A percentile compares a stretch with the other conserved stretches of the same genome.
Conservation (phyloP, 2,888 invertebrate species). For the Zootermopsis nevadensis region DNA sequence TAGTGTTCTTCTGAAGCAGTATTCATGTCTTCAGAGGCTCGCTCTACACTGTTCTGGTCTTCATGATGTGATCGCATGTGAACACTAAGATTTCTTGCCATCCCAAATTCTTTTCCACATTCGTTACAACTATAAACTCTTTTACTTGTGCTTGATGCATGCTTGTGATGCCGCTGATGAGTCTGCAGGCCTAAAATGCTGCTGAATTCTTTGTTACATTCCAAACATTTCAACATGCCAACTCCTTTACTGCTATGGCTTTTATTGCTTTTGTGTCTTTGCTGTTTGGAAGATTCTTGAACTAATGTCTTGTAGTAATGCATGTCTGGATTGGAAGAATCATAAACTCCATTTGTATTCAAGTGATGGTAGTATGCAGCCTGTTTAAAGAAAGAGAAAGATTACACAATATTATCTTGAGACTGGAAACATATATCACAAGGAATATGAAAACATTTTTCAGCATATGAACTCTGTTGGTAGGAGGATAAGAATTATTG, state of each 20-base stretch:
- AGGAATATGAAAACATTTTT: no score
- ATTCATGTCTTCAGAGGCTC: constrained; percentile 41
- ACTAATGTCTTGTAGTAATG: constrained; percentile 47
- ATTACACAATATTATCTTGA: neutral
- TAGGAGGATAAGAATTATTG: no score
- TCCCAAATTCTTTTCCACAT: constrained; percentile 58
- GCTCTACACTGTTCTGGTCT: constrained; percentile 37
- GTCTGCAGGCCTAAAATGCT: constrained; percentile 60
- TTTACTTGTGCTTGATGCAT: constrained; percentile 41
- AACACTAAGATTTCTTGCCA: constrained; percentile 58
- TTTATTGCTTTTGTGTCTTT: constrained; percentile 37
- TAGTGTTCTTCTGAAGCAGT: constrained; percentile 35
- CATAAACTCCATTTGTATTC: constrained; percentile 47
- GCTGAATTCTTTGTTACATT: constrained; percentile 61
- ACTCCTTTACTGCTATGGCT: constrained; percentile 38
- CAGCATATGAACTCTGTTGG: neutral
- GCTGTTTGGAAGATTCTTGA: constrained; percentile 43
- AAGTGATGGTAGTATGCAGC: constrained; percentile 50
- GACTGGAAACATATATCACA: no score
- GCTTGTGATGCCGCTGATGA: constrained; percentile 60
- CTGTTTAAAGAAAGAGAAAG: constrained; percentile 22
- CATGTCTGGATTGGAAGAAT: constrained; percentile 36
- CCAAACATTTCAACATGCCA: constrained; percentile 57
- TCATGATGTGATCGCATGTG: constrained; percentile 59
- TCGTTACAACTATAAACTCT: constrained; percentile 56